Percentiles rank a stretch among this genome's conserved stretches.
Conservation (phyloP, 2,113 vertebrate genomes). For the Sclerurus mexicanus region DNA sequence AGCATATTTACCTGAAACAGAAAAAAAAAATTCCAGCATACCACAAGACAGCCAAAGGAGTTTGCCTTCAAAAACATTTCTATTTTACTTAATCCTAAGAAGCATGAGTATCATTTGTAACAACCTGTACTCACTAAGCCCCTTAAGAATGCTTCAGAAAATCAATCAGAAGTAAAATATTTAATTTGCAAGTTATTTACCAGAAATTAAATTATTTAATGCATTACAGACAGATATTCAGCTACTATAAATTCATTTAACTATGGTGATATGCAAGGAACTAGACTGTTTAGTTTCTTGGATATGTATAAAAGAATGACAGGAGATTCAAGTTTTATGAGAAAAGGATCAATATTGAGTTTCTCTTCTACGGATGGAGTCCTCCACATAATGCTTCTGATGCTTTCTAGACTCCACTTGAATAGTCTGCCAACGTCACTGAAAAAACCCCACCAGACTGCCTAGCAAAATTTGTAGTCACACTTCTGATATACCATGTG, state of each 20-base stretch:
- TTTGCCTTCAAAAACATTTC: not conserved
- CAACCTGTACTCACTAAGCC: not conserved
- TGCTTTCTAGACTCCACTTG: not conserved
- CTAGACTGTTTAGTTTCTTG: not conserved
- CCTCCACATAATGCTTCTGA: not conserved
- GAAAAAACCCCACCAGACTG: not conserved
- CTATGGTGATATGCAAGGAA: not conserved
- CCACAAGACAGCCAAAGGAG: not conserved
- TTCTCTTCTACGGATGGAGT: not conserved
- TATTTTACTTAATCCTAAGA: not conserved
- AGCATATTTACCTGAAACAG: conserved; percentile 93
- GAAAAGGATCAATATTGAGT: not conserved
- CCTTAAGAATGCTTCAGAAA: not conserved
- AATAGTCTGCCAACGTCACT: not conserved
- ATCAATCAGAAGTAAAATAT: not conserved
- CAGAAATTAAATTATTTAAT: not conserved
- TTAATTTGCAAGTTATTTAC: not conserved
- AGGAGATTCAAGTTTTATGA: not conserved
- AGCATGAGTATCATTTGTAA: not conserved
- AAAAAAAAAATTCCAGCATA: not conserved
- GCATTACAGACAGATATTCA: not conserved
- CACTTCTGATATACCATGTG: not conserved
- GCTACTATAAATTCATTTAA: not conserved
- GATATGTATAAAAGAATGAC: not conserved
- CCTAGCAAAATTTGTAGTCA: not conserved